phyloP scores from a whole-genome alignment of 2,888 invertebrate species.

The Apodemia mormo region DNA sequence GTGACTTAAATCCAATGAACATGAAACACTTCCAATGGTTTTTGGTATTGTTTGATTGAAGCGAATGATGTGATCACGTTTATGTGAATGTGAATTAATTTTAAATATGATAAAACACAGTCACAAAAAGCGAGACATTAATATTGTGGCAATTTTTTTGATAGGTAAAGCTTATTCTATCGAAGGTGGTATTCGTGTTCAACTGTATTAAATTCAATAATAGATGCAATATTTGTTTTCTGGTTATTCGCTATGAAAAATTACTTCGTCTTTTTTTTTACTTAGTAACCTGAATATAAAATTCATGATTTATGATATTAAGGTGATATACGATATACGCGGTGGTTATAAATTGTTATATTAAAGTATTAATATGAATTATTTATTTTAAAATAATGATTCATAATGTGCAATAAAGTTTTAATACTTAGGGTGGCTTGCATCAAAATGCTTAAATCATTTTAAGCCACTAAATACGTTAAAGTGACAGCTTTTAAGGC shows the following conservation, averaged over 20 bases:
- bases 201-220: not conserved
- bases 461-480: too few species aligned
- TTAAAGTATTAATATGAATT: too few species aligned
- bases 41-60: conserved; percentile 16
- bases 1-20: conserved; percentile 42
- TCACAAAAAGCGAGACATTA: not conserved
- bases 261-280: not conserved
- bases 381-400: too few species aligned
- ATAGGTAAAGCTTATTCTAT: too few species aligned
- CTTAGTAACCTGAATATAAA: not conserved
- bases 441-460: too few species aligned
- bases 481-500: too few species aligned
- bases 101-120: not conserved
- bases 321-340: not conserved
- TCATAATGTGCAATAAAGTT: too few species aligned
- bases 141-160: conserved; percentile 25
- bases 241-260: not conserved
- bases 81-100: not conserved
- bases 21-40: conserved; percentile 22
- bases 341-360: too few species aligned
- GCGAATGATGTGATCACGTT: conserved; percentile 17
- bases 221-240: not conserved
- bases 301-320: not conserved
- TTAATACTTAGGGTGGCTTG: too few species aligned
- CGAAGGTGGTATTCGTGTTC: too few species aligned